Evolutionary conservation across 2,113 vertebrate genomes (phyloP).

Genomic region (Sceloporus undulatus): DNA sequence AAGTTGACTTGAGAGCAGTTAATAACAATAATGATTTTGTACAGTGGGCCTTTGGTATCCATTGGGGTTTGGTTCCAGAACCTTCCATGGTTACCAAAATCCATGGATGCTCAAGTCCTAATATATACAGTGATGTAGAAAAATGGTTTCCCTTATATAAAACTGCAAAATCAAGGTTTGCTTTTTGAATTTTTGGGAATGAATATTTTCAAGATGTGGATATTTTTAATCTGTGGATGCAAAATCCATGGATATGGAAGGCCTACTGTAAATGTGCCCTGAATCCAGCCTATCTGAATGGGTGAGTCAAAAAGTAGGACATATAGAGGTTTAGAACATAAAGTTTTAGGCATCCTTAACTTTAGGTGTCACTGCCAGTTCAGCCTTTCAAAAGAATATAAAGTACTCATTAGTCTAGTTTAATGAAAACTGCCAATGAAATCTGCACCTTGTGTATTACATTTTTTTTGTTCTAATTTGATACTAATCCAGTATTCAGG

Average conservation of each 20-base stretch:
- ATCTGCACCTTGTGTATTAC: slow-evolving; percentile 29
- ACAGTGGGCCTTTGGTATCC: too few species aligned
- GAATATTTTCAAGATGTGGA: too few species aligned
- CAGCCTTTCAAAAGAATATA: slow-evolving; percentile 13
- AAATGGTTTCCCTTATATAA: too few species aligned
- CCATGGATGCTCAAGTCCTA: too few species aligned
- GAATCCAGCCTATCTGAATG: neutral
- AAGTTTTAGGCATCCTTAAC: slow-evolving; percentile 13
- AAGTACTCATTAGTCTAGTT: slow-evolving; percentile 13
- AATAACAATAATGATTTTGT: too few species aligned
- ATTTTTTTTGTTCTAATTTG: slow-evolving; percentile 9
- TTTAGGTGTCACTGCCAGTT: slow-evolving; percentile 35
- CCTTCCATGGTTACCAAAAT: too few species aligned
- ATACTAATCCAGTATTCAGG: slow-evolving; percentile 26
- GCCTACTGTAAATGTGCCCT: neutral
- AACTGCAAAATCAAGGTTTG: too few species aligned
- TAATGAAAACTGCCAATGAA: slow-evolving; percentile 37
- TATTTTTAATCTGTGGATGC: too few species aligned
- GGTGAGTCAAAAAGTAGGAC: neutral
- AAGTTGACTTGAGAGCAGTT: too few species aligned
- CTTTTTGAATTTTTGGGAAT: too few species aligned
- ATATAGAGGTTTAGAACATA: slow-evolving; percentile 7
- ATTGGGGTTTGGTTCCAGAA: too few species aligned
- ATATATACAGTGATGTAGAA: too few species aligned
- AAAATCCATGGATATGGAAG: neutral